Percentiles rank a stretch among this genome's conserved stretches.
Evolutionary conservation across 2,113 vertebrate species (phyloP).

Genomic region (Poeciliopsis occidentalis): DNA sequence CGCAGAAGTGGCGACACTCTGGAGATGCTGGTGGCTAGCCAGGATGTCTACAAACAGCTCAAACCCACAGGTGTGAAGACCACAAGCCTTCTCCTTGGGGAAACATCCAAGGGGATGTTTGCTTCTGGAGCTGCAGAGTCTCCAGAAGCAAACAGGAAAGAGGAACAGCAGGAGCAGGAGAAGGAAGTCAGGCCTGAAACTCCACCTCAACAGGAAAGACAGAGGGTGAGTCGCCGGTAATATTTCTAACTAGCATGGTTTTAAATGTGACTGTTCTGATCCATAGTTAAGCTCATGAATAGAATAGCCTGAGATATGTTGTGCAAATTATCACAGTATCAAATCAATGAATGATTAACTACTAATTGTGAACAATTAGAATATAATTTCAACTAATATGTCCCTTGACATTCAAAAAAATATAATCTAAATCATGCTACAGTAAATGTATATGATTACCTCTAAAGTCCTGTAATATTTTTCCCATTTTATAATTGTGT

Average conservation of each 20-base stretch:
- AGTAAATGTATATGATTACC: neutral
- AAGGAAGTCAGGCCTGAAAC: constrained; percentile 26
- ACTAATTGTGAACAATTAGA: too few species aligned
- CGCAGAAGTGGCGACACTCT: constrained; percentile 76
- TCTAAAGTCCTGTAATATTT: too few species aligned
- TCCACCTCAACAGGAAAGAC: constrained; percentile 34
- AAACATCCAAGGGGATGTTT: neutral
- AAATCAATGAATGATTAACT: neutral
- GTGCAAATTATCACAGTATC: neutral
- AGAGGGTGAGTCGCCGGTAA: constrained; percentile 70
- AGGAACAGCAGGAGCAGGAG: constrained; percentile 6
- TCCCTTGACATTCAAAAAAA: neutral
- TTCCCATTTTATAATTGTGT: too few species aligned
- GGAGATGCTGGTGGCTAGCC: constrained; percentile 84
- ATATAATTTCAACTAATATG: neutral
- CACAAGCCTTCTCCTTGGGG: constrained; percentile 68
- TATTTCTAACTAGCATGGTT: neutral
- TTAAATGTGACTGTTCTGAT: neutral
- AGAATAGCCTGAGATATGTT: neutral
- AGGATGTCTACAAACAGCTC: constrained; percentile 80
- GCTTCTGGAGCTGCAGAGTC: neutral
- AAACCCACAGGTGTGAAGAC: constrained; percentile 80
- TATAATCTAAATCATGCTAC: neutral
- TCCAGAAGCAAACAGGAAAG: neutral
- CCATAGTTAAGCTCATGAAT: neutral